Conservation (phyloP, 2,113 vertebrate species). For the Argyrosomus japonicus region DNA sequence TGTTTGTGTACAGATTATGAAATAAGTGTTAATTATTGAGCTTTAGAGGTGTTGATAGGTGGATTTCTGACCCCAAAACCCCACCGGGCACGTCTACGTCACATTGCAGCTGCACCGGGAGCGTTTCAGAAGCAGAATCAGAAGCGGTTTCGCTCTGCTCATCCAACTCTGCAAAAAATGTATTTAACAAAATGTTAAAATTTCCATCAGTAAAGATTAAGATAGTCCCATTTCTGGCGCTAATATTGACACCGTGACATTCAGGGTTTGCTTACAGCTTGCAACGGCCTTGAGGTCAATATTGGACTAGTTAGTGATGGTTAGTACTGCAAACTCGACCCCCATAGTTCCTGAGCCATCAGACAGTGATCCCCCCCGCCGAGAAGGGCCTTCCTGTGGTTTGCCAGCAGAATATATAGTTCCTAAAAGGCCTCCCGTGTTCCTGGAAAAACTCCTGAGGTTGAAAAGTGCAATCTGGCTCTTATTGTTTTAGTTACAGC, state of each 20-base stretch:
- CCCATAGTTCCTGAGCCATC: background rate
- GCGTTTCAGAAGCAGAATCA: no score
- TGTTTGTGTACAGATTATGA: no score
- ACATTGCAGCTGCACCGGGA: no score
- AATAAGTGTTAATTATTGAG: background rate
- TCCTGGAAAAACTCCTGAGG: conserved; percentile 14
- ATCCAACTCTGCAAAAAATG: no score
- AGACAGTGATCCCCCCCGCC: background rate
- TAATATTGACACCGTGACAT: background rate
- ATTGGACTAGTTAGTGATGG: background rate
- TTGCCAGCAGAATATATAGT: background rate
- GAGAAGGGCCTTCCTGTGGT: background rate
- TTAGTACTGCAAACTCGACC: background rate
- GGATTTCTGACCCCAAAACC: no score
- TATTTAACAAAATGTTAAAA: no score
- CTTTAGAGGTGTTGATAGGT: background rate
- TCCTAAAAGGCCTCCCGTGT: conserved; percentile 6
- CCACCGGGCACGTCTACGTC: no score
- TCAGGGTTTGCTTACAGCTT: background rate
- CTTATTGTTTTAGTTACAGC: conserved; percentile 1
- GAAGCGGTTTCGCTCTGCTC: no score
- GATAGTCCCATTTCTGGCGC: background rate
- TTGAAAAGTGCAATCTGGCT: conserved; percentile 3
- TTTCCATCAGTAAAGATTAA: background rate
- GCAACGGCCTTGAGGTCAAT: background rate